Base-by-base conservation (phyloP, 2,888 invertebrate genomes). In the Megamerina dolium region DNA sequence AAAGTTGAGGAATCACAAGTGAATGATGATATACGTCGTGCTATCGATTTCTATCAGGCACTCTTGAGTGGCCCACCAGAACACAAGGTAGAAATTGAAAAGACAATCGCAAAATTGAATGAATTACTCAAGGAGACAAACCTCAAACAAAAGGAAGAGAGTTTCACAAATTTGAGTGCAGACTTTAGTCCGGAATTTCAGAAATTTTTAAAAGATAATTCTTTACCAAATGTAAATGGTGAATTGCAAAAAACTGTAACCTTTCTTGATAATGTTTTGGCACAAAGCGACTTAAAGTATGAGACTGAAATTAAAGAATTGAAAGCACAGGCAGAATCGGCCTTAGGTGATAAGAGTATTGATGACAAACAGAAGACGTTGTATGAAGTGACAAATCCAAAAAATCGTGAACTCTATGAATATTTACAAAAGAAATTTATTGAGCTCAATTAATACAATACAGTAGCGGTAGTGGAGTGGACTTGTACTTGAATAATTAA, bases 301-400 rank as follows among this genome's bases (percentile, higher is more conserved):
- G 52, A 35, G 20, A 36, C 37, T 3, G 63, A 63, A 48, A 57
- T 63, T 31, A 41, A 50, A 2, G 50, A 45, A 1, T 45, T 63
- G 32, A 58, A 59, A 43, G 47, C 37, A 4, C 52, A 60, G 37
- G 54, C 57, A 13, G 50, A 52, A 9, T 51, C 41, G 5, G 63
- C 58, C 18, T 43, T 62, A 9, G 49, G 20, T 19, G 53, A 43
- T 4, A 19, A 37, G 12, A 48, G 58, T 1, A 30, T 57, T 4
- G 60, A 62, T 5, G 57, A 58, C 8, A 63, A 63, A 39, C 60
- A 58, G 33, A 55, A 50, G 46, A 40, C 46, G 1, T 51, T 62
- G 21, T 49, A 48, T 2, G 54, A 61, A 29, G 47, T 63, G 18
- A 56, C 58, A 14, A 57, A 59, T 31, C 60, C 60, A 12, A 27